A percentile compares a stretch with the other conserved stretches of the same genome.
phyloP scores from a whole-genome alignment of 64 coral and sea anemone genomes.

The Montipora capricornis region DNA sequence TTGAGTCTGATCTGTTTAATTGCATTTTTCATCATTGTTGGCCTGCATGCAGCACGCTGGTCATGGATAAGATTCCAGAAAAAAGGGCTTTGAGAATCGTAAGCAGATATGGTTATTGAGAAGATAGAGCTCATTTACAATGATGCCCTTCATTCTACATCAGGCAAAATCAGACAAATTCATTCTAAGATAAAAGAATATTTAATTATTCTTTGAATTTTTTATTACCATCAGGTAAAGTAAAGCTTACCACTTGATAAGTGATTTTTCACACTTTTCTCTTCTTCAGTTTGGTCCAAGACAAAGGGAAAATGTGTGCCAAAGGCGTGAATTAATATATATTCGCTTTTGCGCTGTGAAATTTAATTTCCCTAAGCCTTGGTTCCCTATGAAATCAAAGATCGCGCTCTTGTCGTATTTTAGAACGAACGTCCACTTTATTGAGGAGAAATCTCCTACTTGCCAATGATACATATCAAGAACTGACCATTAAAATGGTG shows the following conservation, averaged over 20 bases:
- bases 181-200: neutral
- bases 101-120: too few relatives aligned
- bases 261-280: constrained; percentile 47
- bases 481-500: neutral
- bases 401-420: neutral
- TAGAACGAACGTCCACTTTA: neutral
- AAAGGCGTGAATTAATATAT: constrained; percentile 18
- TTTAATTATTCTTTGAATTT: neutral
- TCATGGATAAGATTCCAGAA: too few relatives aligned
- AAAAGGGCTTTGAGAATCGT: too few relatives aligned
- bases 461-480: neutral
- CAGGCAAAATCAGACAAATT: neutral
- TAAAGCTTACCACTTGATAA: constrained; percentile 8
- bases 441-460: neutral
- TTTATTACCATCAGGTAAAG: neutral
- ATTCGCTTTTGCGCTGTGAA: constrained; percentile 42
- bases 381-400: neutral
- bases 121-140: neutral
- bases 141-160: neutral
- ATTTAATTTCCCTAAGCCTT: neutral
- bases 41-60: too few relatives aligned
- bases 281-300: neutral
- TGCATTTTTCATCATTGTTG: too few relatives aligned
- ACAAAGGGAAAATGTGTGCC: constrained; percentile 36
- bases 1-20: neutral